Evolutionary conservation across 1,140 invertebrate species (phyloP), one percentile per base, ranked within the genome.

Genomic region (Andricus grossulariae): DNA sequence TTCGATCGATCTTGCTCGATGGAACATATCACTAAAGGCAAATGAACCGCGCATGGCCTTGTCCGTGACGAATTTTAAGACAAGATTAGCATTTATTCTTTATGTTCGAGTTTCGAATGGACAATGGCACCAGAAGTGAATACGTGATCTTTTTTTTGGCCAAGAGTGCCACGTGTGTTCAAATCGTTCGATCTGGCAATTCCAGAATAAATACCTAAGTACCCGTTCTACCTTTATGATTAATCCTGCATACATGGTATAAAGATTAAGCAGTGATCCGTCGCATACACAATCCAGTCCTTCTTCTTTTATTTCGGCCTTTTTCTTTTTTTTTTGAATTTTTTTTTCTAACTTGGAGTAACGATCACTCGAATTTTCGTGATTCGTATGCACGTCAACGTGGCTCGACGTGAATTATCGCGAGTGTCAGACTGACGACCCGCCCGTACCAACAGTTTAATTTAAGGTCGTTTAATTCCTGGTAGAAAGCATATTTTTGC

Each of bases 391-490:
- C 87, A 84, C 80, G 86, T 88, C 83, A 83, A 84, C 85, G 82
- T 85, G 85, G 86, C 85, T 80, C 84, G 86, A 88, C 86, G 86
- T 88, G 88, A 89, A 89, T 88, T 88, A 89, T 88, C 87, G 85
- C 83, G 82, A 84, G 83, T 86, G 87, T 89, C 87, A 85, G 82
- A 82, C 86, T 87, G 84, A 86, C 84, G 86, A 85, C 82, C 83
- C 82, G 82, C 76, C 76, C 84, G 86, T 85, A 88, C 84, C 84
- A 84, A 86, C 84, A 85, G 85, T 89, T 89, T 89, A 89, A 89
- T 90, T 89, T 89, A 90, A 90, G 85, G 88, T 89, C 84, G 87
- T 78, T 89, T 89, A 84, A 90, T 89, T 89, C 87, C 83, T 85
- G 82, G 87, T 89, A 87, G 86, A 88, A 85, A 87, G 84, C 84